Evolutionary conservation across 2,888 invertebrate species (phyloP), one percentile per base, ranked within the genome.

Genomic region (Dolichopus griseipennis): DNA sequence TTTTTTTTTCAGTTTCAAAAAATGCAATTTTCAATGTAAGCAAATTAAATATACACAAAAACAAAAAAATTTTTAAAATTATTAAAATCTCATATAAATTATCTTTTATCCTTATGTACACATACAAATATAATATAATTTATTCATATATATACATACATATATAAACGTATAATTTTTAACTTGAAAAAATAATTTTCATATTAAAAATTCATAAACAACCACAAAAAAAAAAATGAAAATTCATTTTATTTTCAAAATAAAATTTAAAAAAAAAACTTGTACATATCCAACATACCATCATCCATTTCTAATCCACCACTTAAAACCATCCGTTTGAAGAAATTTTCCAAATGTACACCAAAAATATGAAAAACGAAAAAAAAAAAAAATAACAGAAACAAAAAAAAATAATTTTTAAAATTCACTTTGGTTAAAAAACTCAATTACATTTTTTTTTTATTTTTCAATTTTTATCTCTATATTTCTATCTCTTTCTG

Each of bases 371-470:
- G 18, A 12, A 52, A 1, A 52, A 18, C 9, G 6, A 37, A 37
- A 37, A 37, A 52, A 18, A 52, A 52, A 52, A 41, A 41, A 41
- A 6, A 41, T 41, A 41, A 41, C 41, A 41, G 3, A n/a, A n/a
- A n/a, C 8, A 41, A 41, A 41, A 52, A 52, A 52, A 52, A 52
- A 18, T 52, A 12, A 52, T 52, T 52, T 52, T 52, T 52, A 52
- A 52, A 52, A 52, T 52, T 52, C 52, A 52, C 52, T 52, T 52
- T 52, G 52, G 52, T 52, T 52, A 18, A 18, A 52, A 52, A 52
- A 52, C n/a, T 52, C 52, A 52, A 52, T 52, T 52, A 41, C 41
- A 52, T 18, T 18, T 52, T 52, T 52, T 52, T 52, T 52, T n/a
- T n/a, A 52, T 52, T 52, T 52, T 18, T 4, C 27, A 27, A 27